A percentile compares a stretch with the other conserved stretches of the same genome.
Evolutionary conservation across 2,797 vertebrate species (phyloP).

Genomic region (Melanotaenia trifasciata): DNA sequence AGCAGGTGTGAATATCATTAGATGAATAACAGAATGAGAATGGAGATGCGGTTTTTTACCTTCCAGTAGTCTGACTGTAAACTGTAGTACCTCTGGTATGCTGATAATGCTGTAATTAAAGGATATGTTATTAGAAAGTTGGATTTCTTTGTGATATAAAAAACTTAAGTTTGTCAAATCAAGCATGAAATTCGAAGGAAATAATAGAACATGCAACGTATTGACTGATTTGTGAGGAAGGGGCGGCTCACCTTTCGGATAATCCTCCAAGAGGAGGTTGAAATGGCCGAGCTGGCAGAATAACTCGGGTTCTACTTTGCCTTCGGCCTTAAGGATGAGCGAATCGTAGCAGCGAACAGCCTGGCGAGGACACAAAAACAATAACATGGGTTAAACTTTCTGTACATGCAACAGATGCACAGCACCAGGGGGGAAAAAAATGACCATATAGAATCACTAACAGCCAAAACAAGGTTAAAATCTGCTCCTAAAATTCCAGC

Average conservation of each 20-base stretch:
- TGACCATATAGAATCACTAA: too few relatives aligned
- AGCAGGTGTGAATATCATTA: background rate
- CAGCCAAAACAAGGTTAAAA: too few relatives aligned
- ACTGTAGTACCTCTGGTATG: constrained; percentile 99
- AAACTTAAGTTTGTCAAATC: background rate
- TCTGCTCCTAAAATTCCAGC: too few relatives aligned
- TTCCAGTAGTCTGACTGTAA: constrained; percentile 99
- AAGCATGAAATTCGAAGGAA: background rate
- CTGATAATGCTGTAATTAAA: constrained; percentile 94
- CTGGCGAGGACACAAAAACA: constrained; percentile 70
- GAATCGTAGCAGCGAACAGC: constrained; percentile 98
- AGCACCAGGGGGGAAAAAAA: too few relatives aligned
- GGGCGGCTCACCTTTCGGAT: constrained; percentile 93
- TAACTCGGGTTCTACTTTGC: constrained; percentile 98
- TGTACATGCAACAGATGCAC: background rate
- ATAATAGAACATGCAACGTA: background rate
- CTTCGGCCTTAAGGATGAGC: constrained; percentile 97
- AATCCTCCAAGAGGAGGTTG: constrained; percentile 99
- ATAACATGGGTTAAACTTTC: background rate
- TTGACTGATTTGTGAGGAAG: background rate
- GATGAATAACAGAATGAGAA: background rate
- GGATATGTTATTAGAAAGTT: constrained; percentile 16
- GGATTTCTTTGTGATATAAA: background rate
- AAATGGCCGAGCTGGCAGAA: constrained; percentile 99
- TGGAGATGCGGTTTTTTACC: constrained; percentile 79